Conservation (phyloP, 2,797 vertebrate genomes). For the Micrastur ruficollis region DNA sequence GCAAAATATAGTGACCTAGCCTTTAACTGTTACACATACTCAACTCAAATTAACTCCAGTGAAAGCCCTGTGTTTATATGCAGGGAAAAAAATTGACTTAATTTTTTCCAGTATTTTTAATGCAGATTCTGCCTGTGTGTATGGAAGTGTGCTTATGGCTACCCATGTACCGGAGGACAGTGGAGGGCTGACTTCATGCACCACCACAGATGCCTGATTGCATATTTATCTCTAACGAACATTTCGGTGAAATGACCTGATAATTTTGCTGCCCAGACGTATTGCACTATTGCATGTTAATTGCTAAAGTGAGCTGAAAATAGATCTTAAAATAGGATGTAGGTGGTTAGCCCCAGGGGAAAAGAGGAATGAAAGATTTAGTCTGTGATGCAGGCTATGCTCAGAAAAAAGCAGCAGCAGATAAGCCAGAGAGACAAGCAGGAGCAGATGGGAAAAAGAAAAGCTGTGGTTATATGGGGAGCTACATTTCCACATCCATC, state of each 20-base stretch:
- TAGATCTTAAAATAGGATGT: constrained; percentile 2
- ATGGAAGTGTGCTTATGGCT: background rate
- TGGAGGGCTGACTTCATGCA: background rate
- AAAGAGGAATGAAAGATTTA: background rate
- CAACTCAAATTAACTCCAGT: background rate
- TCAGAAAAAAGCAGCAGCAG: background rate
- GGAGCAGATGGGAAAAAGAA: background rate
- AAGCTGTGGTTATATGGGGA: background rate
- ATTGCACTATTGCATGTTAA: background rate
- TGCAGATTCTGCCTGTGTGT: background rate
- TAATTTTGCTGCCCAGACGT: background rate
- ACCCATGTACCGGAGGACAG: background rate
- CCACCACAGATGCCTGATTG: background rate
- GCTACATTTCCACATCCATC: background rate
- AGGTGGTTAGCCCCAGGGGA: background rate
- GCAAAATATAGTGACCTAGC: background rate
- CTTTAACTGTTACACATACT: background rate
- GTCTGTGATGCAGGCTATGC: background rate
- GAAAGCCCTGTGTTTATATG: background rate
- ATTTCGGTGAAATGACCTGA: background rate
- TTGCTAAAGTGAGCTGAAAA: constrained; percentile 2
- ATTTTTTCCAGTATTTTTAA: background rate
- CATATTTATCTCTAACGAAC: background rate
- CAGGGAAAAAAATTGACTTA: background rate
- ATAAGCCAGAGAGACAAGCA: background rate